Base-by-base conservation (phyloP, 2,797 vertebrate genomes). In the Lepus townsendii region DNA sequence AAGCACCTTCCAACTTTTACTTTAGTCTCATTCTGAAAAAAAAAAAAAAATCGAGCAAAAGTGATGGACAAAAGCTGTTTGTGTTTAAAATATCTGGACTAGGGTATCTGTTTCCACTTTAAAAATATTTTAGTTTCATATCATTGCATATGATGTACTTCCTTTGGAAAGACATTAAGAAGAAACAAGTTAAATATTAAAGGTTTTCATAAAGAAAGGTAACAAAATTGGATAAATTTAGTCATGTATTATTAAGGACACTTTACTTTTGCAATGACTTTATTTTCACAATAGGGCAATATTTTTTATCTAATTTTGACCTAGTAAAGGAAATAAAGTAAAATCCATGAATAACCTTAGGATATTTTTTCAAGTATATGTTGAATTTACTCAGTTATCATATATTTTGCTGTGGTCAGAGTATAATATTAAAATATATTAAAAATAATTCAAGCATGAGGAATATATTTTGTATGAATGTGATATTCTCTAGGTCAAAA, bases 131-230 rank as follows among this genome's bases (percentile, higher is more conserved):
- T 60, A 76, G 63, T 65, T 71, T 47, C n/a, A 52, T 75, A 0
- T 78, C 72, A 50, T 63, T 85, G 22, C 11, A 19, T 35, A 66
- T 62, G 78, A 42, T 8, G 50, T 75, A 60, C 79, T 87, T 50
- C 50, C 66, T 85, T 52, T 66, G 65, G 87, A 95, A 94, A 24
- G 89, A 24, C 66, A 82, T 82, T 62, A 88, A 93, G 93, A 90
- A 87, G 68, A 87, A 96, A 47, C 42, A 63, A 77, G 57, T 93
- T 89, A 96, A 95, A 92, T 94, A 94, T 95, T 94, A 77, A 97
- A 96, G 47, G 5, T 35, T 94, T 87, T 95, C 89, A 95, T 94
- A 94, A 95, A 93, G 30, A 35, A 35, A 96, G 50, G 71, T 71
- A 90, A 66, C 62, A 85, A 91, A 94, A 95, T 72, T 72, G 83